Conservation (phyloP, 1,140 invertebrate genomes). For the Diplogasteroides magnus region DNA sequence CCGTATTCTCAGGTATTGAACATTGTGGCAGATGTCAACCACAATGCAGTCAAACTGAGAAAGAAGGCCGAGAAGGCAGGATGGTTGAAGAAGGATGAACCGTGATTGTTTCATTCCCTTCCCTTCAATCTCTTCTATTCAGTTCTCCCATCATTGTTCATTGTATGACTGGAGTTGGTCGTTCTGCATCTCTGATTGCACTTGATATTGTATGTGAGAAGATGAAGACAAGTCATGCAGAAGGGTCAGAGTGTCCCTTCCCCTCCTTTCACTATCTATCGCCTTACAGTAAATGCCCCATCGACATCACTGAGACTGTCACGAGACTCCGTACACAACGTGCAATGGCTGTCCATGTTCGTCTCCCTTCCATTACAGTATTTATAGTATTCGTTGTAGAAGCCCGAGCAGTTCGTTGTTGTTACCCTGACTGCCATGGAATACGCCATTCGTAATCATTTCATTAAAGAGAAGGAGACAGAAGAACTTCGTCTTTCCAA, state of each 20-base stretch:
- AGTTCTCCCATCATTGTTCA: background rate
- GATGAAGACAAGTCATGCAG: background rate
- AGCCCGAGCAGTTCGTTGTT: background rate
- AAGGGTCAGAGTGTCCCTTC: background rate
- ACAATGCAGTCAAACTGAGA: background rate
- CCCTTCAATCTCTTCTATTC: background rate
- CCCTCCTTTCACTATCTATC: too few relatives aligned
- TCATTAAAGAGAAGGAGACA: too few relatives aligned
- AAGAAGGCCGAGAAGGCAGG: background rate
- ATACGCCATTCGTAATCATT: background rate
- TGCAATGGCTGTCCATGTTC: background rate
- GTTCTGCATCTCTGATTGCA: background rate
- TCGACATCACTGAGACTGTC: background rate
- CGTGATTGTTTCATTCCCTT: background rate
- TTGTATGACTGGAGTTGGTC: background rate
- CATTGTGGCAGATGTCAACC: background rate
- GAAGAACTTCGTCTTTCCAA: conserved; percentile 22
- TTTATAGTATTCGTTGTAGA: background rate
- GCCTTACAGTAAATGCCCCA: background rate
- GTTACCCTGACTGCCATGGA: background rate
- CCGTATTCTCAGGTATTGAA: background rate
- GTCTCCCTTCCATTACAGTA: background rate
- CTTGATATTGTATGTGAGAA: background rate
- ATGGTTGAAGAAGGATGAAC: background rate
- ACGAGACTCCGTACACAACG: background rate